A percentile compares a stretch with the other conserved stretches of the same genome.
phyloP scores from a whole-genome alignment of 2,113 vertebrate genomes.

The Psittacus erithacus region DNA sequence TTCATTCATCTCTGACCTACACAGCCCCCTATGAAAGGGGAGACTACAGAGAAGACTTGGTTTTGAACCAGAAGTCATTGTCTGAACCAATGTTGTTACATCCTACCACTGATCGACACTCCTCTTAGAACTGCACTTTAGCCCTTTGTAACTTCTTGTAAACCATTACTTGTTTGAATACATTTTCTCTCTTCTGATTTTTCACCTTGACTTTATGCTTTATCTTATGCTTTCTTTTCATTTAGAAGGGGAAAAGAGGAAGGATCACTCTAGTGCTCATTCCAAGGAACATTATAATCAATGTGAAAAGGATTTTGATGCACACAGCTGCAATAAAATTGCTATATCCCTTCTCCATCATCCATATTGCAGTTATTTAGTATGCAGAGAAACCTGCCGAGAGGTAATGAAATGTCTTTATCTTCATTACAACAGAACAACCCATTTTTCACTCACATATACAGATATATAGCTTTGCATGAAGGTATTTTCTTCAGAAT shows the following conservation, averaged over 20 bases:
- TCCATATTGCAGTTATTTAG: background rate
- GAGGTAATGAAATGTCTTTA: background rate
- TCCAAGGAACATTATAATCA: background rate
- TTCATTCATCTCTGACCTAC: background rate
- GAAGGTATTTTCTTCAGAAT: background rate
- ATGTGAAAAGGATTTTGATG: background rate
- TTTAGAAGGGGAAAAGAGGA: background rate
- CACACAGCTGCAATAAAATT: background rate
- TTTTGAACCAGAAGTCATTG: background rate
- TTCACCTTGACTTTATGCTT: background rate
- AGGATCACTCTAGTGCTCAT: background rate
- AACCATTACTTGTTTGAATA: background rate
- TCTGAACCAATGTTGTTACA: background rate
- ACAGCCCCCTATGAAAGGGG: fast-evolving
- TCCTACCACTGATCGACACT: background rate
- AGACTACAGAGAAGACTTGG: background rate
- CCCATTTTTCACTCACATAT: background rate
- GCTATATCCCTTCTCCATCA: background rate
- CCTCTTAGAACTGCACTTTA: background rate
- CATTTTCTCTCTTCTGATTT: background rate
- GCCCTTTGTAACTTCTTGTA: background rate
- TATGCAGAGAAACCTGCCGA: background rate
- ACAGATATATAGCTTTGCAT: background rate
- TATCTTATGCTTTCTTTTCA: background rate
- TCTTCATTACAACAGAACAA: background rate